phyloP scores from a whole-genome alignment of 2,888 invertebrate species.

The Drosophila anceps region DNA sequence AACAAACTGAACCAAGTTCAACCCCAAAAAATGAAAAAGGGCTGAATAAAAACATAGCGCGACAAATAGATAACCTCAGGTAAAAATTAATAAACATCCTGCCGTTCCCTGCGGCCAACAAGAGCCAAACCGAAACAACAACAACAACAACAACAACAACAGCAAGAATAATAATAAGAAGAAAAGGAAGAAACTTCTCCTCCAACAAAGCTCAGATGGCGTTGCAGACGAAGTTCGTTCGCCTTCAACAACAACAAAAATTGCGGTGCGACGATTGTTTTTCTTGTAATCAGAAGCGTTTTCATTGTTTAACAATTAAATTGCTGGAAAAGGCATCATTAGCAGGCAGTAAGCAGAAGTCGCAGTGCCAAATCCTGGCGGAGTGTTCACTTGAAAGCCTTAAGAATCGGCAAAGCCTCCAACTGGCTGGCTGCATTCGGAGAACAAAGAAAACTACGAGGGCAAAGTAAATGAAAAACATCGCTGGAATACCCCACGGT shows the following conservation, averaged over 20 bases:
- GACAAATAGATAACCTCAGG: constrained; percentile 82
- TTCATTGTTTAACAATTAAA: constrained; percentile 81
- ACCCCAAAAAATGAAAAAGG: constrained; percentile 58
- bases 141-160: constrained; percentile 24
- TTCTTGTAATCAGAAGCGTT: constrained; percentile 80
- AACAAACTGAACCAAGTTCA: constrained; percentile 40
- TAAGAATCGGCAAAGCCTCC: constrained; percentile 24
- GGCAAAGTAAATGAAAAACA: constrained; percentile 65
- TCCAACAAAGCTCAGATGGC: background rate
- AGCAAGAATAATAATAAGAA: background rate
- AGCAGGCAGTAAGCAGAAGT: constrained; percentile 53
- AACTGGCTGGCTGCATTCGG: constrained; percentile 6
- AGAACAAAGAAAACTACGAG: constrained; percentile 60
- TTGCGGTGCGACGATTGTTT: constrained; percentile 59
- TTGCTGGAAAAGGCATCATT: constrained; percentile 82
- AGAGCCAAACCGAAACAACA: constrained; percentile 33
- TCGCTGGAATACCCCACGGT: constrained; percentile 72
- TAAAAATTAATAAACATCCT: constrained; percentile 79
- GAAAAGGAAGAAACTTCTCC: background rate
- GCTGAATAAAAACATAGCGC: constrained; percentile 65
- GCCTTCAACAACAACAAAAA: constrained; percentile 31
- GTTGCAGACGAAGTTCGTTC: constrained; percentile 5
- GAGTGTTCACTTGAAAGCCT: constrained; percentile 58
- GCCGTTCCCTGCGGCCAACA: constrained; percentile 17
- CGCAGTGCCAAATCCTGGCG: constrained; percentile 48